phyloP scores from a whole-genome alignment of 2,888 invertebrate genomes.

The Noctua pronuba region DNA sequence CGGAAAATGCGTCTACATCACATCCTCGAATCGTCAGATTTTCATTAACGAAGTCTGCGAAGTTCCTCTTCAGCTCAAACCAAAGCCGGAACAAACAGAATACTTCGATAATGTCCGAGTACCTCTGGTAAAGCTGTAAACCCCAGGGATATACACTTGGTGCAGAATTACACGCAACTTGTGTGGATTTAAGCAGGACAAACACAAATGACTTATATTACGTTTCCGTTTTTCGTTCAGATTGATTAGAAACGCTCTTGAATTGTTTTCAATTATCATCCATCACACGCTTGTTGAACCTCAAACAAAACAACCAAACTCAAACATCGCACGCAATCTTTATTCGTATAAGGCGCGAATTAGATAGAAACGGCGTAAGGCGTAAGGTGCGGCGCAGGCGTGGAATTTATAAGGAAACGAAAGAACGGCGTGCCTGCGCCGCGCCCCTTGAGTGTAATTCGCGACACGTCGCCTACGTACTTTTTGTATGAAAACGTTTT shows the following conservation, averaged over 20 bases:
- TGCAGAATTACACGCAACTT: neutral
- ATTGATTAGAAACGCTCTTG: neutral
- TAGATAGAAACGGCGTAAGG: too few relatives aligned
- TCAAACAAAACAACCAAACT: neutral
- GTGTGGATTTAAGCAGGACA: neutral
- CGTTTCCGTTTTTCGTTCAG: neutral
- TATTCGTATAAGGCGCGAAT: too few relatives aligned
- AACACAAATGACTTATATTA: neutral
- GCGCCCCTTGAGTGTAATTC: too few relatives aligned
- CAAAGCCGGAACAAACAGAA: slow-evolving; percentile 8
- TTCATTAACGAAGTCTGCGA: slow-evolving; percentile 23
- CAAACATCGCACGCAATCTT: slow-evolving; percentile 11
- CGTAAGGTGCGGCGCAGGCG: too few relatives aligned
- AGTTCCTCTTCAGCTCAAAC: slow-evolving; percentile 9
- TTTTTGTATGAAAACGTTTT: too few relatives aligned
- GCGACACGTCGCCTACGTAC: too few relatives aligned
- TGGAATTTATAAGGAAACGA: too few relatives aligned
- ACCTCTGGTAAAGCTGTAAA: neutral
- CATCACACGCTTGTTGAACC: neutral
- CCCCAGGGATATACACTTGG: neutral
- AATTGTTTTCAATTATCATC: slow-evolving; percentile 26
- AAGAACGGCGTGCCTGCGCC: too few relatives aligned
- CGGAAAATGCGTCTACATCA: slow-evolving; percentile 8
- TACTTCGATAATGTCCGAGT: slow-evolving; percentile 13
- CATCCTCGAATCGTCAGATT: slow-evolving; percentile 23